These are phyloP conservation scores for Poeciliopsis turrubarensis DNA, from an alignment of 2,113 vertebrate species.

Conservation along the genomic window DNA sequence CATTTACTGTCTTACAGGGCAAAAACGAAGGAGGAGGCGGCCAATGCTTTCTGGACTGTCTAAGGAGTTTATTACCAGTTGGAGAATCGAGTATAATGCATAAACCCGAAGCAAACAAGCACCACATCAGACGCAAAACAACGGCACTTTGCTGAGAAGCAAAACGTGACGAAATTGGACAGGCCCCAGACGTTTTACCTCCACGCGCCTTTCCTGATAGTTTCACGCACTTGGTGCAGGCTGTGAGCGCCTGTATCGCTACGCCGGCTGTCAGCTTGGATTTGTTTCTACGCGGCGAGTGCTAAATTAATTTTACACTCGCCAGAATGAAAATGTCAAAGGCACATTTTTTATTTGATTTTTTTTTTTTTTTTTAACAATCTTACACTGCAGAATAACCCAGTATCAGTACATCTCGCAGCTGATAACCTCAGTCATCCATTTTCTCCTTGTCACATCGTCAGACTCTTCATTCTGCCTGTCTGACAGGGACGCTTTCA, in stretches of 20 bases:
- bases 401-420: background rate
- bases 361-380: background rate
- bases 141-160: background rate
- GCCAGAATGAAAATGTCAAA: background rate
- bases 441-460: background rate
- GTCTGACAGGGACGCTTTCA: background rate
- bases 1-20: too few relatives aligned
- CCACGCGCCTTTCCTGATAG: background rate
- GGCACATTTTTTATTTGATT: background rate
- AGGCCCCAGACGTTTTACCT: background rate
- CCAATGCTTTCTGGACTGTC: background rate
- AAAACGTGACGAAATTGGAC: background rate
- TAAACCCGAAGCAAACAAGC: background rate
- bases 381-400: background rate
- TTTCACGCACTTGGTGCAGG: background rate
- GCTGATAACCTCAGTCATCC: background rate
- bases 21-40: too few relatives aligned
- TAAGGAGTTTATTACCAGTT: background rate
- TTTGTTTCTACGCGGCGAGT: background rate
- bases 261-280: background rate
- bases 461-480: background rate
- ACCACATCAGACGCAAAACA: background rate
- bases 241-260: background rate
- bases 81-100: background rate
- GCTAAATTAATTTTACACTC: constrained; percentile 1